A percentile compares a stretch with the other conserved stretches of the same genome.
Conservation (phyloP, 1,140 invertebrate genomes). For the Drosophila lini region DNA sequence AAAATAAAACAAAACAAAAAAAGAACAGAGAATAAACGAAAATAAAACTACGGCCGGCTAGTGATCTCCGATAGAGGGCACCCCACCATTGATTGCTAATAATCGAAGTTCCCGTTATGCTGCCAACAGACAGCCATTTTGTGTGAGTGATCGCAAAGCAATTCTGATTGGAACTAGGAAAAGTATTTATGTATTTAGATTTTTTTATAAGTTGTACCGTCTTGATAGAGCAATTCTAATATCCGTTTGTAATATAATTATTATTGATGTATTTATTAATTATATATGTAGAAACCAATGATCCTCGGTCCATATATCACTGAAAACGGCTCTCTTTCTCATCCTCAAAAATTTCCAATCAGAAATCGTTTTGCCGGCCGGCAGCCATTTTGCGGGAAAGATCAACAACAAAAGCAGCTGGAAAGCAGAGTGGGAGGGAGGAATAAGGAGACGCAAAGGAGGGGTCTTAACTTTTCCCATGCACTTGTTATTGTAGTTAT, state of each 20-base stretch:
- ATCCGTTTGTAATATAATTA: not conserved
- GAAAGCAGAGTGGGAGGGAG: not conserved
- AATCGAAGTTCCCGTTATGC: slow-evolving; percentile 27
- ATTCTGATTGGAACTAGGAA: not conserved
- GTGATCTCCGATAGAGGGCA: slow-evolving; percentile 23
- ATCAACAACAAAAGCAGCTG: slow-evolving; percentile 21
- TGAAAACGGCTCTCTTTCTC: not conserved
- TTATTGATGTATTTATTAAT: not conserved
- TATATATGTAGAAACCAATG: no score
- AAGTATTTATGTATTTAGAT: not conserved
- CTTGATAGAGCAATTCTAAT: not conserved
- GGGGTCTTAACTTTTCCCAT: slow-evolving; percentile 48
- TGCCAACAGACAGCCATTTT: slow-evolving; percentile 51
- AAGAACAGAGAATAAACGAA: slow-evolving; percentile 32
- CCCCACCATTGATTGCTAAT: slow-evolving; percentile 15
- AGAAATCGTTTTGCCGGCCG: slow-evolving; percentile 36
- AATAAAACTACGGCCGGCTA: slow-evolving; percentile 17
- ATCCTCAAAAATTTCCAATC: not conserved
- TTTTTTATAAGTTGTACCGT: not conserved
- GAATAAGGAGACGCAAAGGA: slow-evolving; percentile 33
- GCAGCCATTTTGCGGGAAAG: slow-evolving; percentile 40
- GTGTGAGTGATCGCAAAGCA: slow-evolving; percentile 32
- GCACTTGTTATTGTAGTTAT: slow-evolving; percentile 53
- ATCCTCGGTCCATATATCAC: not conserved
- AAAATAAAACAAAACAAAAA: slow-evolving; percentile 37